Conservation (phyloP, 2,113 vertebrate species). For the Haplochromis vanheusdeni region DNA sequence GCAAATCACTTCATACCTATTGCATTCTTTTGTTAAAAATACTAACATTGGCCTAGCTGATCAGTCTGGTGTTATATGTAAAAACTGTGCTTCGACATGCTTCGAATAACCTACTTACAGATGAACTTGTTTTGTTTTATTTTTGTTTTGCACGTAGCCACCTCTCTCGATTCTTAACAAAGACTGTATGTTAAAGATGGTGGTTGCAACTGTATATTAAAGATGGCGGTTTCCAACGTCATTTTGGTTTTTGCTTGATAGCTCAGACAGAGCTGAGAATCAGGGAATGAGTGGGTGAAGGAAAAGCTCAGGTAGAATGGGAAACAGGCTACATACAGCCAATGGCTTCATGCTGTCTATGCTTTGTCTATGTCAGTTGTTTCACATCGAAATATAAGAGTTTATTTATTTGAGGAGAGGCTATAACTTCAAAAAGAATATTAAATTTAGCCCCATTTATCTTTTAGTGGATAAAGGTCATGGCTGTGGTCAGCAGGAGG, state of each 20-base stretch:
- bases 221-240: rapidly evolving
- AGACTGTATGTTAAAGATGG: background rate
- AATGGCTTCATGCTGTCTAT: background rate
- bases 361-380: background rate
- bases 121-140: background rate
- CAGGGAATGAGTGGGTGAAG: background rate
- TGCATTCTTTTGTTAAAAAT: background rate
- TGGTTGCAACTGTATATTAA: background rate
- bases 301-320: background rate
- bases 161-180: background rate
- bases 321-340: background rate
- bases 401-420: background rate
- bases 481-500: background rate
- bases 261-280: background rate
- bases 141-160: background rate
- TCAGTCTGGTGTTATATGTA: background rate
- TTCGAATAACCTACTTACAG: background rate
- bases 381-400: background rate
- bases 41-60: background rate
- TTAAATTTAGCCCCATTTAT: background rate
- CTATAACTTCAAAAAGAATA: background rate
- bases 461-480: background rate
- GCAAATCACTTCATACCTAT: background rate
- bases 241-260: background rate
- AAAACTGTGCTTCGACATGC: background rate